Evolutionary conservation across 2,888 invertebrate genomes (phyloP).

Genomic region (Drymonia ruficornis): DNA sequence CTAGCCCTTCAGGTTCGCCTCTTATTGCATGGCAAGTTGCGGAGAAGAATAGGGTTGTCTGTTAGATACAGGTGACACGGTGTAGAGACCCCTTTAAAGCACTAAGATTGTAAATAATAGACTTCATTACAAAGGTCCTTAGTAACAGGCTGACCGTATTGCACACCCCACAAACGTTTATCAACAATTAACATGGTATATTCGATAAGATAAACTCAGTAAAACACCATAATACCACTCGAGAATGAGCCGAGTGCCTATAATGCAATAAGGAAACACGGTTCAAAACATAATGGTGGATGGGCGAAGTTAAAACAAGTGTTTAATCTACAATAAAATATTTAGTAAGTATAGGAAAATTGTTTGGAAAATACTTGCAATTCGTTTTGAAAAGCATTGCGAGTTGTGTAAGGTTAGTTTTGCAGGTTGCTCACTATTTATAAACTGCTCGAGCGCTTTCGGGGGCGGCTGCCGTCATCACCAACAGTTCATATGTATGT

Average conservation of each 20-base stretch:
- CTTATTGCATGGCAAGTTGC: too few species aligned
- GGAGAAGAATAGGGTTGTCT: too few species aligned
- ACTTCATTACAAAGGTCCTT: not conserved
- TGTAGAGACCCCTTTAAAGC: too few species aligned
- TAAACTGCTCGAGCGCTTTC: too few species aligned
- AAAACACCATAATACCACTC: not conserved
- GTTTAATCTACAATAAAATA: not conserved
- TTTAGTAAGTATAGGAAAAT: not conserved
- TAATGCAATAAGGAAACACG: not conserved
- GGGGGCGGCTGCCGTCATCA: too few species aligned
- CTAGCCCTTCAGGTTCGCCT: too few species aligned
- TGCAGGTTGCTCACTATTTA: too few species aligned
- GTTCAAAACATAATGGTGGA: not conserved
- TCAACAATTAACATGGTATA: constrained; percentile 5
- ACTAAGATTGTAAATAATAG: not conserved
- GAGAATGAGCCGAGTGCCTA: not conserved
- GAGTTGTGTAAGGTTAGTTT: constrained; percentile 4
- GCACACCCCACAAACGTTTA: constrained; percentile 10
- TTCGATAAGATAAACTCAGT: constrained; percentile 11
- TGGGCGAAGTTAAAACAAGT: not conserved
- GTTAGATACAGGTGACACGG: too few species aligned
- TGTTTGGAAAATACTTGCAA: not conserved
- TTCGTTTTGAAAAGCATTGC: not conserved
- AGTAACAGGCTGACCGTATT: constrained; percentile 9
- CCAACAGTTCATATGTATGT: too few species aligned